Conservation (phyloP, 2,113 vertebrate species). For the Rhabdomys dilectus region DNA sequence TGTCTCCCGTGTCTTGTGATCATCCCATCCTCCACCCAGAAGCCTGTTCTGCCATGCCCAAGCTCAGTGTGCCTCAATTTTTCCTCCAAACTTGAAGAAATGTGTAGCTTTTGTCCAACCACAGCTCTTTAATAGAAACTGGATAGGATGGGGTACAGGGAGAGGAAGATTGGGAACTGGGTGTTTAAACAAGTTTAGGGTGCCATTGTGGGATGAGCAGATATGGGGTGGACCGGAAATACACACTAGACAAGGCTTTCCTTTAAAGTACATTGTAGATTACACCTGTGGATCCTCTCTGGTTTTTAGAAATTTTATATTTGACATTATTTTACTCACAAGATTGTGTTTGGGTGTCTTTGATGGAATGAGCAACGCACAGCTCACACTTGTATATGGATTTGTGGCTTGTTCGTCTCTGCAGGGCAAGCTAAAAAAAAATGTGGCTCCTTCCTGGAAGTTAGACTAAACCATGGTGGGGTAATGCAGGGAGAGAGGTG, state of each 20-base stretch:
- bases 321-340: not conserved
- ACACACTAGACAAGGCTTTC: rapidly evolving
- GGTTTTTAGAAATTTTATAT: not conserved
- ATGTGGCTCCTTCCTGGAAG: not conserved
- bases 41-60: not conserved
- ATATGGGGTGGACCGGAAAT: not conserved
- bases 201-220: not conserved
- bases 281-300: too few relatives aligned
- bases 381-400: not conserved
- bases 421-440: not conserved
- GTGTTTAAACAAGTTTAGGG: not conserved
- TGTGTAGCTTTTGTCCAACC: not conserved
- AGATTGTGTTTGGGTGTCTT: too few relatives aligned
- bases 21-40: not conserved
- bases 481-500: rapidly evolving
- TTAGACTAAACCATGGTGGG: too few relatives aligned
- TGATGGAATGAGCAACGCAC: not conserved
- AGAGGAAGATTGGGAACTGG: not conserved
- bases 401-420: not conserved
- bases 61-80: not conserved
- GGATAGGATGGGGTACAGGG: too few relatives aligned
- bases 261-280: not conserved
- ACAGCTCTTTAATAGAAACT: not conserved
- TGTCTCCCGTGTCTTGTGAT: not conserved
- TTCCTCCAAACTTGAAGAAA: not conserved